Evolutionary conservation across 2,888 invertebrate species (phyloP).

Genomic region (Pediacus dermestoides): DNA sequence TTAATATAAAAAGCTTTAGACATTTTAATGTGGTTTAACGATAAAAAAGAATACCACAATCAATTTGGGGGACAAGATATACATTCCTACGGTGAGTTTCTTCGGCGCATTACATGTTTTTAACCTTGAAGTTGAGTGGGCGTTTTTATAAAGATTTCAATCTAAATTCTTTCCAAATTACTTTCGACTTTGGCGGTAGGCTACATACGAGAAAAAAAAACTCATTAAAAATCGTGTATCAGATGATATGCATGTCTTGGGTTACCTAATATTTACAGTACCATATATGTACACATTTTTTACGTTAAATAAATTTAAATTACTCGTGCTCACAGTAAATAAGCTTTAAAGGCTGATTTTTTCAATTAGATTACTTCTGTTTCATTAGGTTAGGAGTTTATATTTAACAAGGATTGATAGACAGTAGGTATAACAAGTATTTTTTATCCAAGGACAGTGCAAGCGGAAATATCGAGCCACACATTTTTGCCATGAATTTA

Average conservation of each 20-base stretch:
- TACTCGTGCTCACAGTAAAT: too few species aligned
- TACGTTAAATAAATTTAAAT: conserved; percentile 5
- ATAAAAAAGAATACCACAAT: conserved; percentile 4
- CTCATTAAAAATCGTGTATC: conserved; percentile 34
- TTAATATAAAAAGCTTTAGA: too few species aligned
- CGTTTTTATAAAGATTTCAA: conserved; percentile 39
- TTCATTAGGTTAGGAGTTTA: too few species aligned
- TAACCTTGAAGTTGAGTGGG: conserved; percentile 36
- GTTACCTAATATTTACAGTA: conserved; percentile 16
- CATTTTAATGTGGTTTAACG: conserved; percentile 1
- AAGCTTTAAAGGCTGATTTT: too few species aligned
- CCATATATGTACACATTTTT: conserved; percentile 2
- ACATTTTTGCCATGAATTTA: too few species aligned
- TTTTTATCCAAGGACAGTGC: too few species aligned
- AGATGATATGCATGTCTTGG: conserved; percentile 17
- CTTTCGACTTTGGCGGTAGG: conserved; percentile 32
- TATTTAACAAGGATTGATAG: too few species aligned
- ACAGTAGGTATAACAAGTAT: too few species aligned
- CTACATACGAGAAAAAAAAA: conserved; percentile 29
- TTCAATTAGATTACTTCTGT: too few species aligned
- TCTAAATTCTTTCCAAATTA: conserved; percentile 40
- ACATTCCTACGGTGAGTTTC: conserved; percentile 3
- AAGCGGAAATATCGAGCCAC: too few species aligned
- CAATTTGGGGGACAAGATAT: conserved; percentile 7
- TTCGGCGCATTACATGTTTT: conserved; percentile 11